Percentiles rank a stretch among this genome's conserved stretches.
phyloP scores from a whole-genome alignment of 2,797 vertebrate genomes.

The Cryptoprocta ferox region DNA sequence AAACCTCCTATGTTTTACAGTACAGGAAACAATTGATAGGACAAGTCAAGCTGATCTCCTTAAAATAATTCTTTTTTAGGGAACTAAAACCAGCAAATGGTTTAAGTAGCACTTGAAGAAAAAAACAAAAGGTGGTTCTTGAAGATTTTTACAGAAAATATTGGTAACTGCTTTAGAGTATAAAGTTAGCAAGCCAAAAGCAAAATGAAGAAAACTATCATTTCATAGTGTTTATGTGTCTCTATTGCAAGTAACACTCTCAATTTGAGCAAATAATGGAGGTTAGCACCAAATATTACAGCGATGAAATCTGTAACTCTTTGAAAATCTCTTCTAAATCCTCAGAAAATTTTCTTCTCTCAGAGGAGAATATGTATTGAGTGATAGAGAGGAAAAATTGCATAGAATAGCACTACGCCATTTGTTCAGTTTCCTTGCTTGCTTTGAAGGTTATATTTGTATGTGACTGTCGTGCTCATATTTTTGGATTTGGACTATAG shows the following conservation, averaged over 20 bases:
- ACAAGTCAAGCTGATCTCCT: conserved; percentile 53
- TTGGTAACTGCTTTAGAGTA: conserved; percentile 60
- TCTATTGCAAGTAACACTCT: conserved; percentile 7
- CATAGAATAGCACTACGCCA: background rate
- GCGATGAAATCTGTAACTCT: background rate
- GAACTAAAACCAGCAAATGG: conserved; percentile 63
- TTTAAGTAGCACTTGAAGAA: conserved; percentile 49
- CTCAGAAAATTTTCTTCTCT: conserved; percentile 22
- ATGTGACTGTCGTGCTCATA: background rate
- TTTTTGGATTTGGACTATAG: background rate
- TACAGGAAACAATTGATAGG: conserved; percentile 44
- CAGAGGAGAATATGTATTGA: background rate
- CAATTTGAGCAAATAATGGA: conserved; percentile 5
- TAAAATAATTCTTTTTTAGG: conserved; percentile 71
- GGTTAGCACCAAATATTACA: background rate
- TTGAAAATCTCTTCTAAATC: conserved; percentile 35
- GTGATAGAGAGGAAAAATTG: background rate
- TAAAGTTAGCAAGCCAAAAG: conserved; percentile 55
- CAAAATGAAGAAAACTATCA: background rate
- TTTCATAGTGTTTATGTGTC: background rate
- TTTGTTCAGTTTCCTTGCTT: conserved; percentile 7
- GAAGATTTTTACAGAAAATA: conserved; percentile 72
- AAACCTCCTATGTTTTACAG: conserved; percentile 32
- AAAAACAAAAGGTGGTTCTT: background rate
- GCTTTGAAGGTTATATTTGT: background rate